These are phyloP conservation scores for Esox masquinongy DNA, from an alignment of 2,797 vertebrate genomes.

Conservation along the genomic window DNA sequence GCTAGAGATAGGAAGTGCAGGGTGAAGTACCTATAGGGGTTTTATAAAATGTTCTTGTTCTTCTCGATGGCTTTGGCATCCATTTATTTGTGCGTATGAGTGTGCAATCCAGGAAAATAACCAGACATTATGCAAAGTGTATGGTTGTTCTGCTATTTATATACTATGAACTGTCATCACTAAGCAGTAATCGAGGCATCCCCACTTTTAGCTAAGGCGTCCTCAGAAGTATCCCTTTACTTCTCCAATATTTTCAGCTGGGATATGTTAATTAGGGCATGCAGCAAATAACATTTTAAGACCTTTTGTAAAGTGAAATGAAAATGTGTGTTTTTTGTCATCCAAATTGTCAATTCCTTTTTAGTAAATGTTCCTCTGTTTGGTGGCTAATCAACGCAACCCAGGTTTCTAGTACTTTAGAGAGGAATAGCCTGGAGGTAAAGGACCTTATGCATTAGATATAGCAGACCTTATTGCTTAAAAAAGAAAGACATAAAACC, in stretches of 20 bases:
- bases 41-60: not conserved
- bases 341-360: no score
- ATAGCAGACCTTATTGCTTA: not conserved
- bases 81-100: not conserved
- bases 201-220: no score
- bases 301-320: no score
- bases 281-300: no score
- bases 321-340: no score
- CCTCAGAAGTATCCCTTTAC: no score
- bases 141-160: no score
- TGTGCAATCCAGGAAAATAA: not conserved
- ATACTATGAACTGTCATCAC: no score
- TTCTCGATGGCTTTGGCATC: not conserved
- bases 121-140: no score
- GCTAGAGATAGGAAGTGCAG: not conserved
- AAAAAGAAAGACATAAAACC: not conserved
- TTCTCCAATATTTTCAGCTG: no score
- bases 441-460: not conserved
- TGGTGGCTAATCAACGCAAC: not conserved
- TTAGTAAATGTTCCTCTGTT: not conserved
- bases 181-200: no score
- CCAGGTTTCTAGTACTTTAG: not conserved
- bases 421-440: not conserved
- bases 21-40: not conserved
- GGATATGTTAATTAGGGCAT: no score